These are phyloP conservation scores for Aurelia aurita DNA, from an alignment of 30 jellyfish, hydroid and myxozoan species.

Conservation along the genomic window DNA sequence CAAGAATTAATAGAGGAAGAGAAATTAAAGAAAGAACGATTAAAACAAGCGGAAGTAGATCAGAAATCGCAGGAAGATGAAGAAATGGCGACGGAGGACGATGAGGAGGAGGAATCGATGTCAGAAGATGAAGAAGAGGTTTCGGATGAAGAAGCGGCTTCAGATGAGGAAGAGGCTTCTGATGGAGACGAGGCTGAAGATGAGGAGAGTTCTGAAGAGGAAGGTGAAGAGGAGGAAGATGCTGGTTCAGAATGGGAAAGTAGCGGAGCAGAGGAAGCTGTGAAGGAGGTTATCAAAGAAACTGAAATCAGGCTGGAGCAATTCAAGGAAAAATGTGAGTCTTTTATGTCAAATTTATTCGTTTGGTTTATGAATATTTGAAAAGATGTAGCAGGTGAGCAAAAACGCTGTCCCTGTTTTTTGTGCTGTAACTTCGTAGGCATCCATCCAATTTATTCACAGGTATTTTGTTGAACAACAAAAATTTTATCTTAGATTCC, in stretches of 20 bases:
- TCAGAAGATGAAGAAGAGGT: slow-evolving; percentile 55
- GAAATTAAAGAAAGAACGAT: slow-evolving; percentile 6
- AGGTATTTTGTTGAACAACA: no score
- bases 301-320: slow-evolving; percentile 59
- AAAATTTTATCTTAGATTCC: no score
- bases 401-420: no score
- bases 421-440: no score
- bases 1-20: slow-evolving; percentile 46
- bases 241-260: slow-evolving; percentile 62
- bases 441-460: no score
- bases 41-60: slow-evolving; percentile 28
- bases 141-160: slow-evolving; percentile 44
- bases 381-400: no score
- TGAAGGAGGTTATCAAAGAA: slow-evolving; percentile 59
- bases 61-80: slow-evolving; percentile 19
- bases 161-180: slow-evolving; percentile 29
- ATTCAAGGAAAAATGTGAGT: slow-evolving; percentile 64
- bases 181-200: slow-evolving; percentile 52
- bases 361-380: no score
- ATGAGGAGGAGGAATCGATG: slow-evolving; percentile 7
- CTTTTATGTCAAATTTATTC: no score
- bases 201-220: slow-evolving; percentile 70
- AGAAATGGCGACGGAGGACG: slow-evolving; percentile 33
- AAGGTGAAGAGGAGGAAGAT: slow-evolving; percentile 60
- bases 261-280: slow-evolving; percentile 83